These are phyloP conservation scores for Drosophila nigrodunni DNA, from an alignment of 1,140 invertebrate genomes.

Conservation along the genomic window DNA sequence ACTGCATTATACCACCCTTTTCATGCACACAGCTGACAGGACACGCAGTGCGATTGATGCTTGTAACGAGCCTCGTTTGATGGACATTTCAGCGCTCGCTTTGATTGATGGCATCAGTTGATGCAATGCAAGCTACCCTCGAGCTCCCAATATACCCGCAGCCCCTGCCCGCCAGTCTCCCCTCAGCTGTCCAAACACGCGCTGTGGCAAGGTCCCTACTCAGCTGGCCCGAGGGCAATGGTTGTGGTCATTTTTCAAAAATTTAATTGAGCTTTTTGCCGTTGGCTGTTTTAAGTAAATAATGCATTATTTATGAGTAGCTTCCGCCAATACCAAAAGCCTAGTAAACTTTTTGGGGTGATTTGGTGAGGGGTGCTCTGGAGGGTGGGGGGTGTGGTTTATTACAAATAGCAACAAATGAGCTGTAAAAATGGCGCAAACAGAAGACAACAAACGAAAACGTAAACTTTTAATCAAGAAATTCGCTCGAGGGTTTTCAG, in stretches of 20 bases:
- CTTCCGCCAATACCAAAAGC: conserved; percentile 31
- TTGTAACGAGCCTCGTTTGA: conserved; percentile 65
- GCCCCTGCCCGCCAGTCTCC: too few species aligned
- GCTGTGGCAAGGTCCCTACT: neutral
- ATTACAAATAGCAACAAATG: conserved; percentile 66
- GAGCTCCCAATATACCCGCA: neutral
- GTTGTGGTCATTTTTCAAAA: conserved; percentile 68
- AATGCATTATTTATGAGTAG: conserved; percentile 74
- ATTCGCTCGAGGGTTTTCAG: conserved; percentile 45
- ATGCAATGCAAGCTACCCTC: conserved; percentile 22
- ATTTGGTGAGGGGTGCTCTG: neutral
- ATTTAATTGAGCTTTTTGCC: conserved; percentile 75
- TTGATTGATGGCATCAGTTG: conserved; percentile 68
- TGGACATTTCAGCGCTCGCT: conserved; percentile 42
- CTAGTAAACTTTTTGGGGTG: conserved; percentile 15
- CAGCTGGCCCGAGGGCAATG: conserved; percentile 4
- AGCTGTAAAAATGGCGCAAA: conserved; percentile 66
- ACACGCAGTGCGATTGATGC: conserved; percentile 35
- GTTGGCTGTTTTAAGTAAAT: conserved; percentile 73
- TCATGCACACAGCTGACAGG: conserved; percentile 5
- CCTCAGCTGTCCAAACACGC: neutral
- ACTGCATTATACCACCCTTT: neutral
- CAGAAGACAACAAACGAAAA: conserved; percentile 43
- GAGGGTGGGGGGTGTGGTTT: conserved; percentile 32
- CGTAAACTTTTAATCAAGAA: conserved; percentile 74